Percentiles rank a stretch among this genome's conserved stretches.
These are phyloP conservation scores for Papilio gigon DNA, from an alignment of 2,888 invertebrate species.

Conservation along the genomic window DNA sequence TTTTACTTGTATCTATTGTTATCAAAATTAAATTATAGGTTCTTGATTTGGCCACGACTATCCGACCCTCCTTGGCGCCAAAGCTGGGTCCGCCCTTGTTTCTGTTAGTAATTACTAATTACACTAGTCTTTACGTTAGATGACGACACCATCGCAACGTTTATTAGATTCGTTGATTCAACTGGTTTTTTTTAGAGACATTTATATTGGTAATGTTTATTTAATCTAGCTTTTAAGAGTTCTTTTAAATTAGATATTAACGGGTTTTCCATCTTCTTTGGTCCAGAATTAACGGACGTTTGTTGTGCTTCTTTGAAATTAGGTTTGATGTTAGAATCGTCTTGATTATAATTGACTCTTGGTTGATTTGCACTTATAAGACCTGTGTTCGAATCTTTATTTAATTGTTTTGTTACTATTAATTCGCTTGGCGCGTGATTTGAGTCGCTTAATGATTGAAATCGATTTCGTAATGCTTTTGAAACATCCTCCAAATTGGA, in stretches of 20 bases:
- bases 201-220: slow-evolving; percentile 1
- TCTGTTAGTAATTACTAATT: background rate
- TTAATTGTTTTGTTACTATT: slow-evolving; percentile 3
- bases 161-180: background rate
- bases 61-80: no score
- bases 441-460: slow-evolving; percentile 3
- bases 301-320: background rate
- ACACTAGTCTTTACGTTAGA: slow-evolving; percentile 21
- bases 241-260: slow-evolving; percentile 58
- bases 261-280: slow-evolving; percentile 42
- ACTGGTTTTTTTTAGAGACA: background rate
- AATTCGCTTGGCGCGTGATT: slow-evolving; percentile 34
- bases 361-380: background rate
- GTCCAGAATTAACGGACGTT: background rate
- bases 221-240: slow-evolving; percentile 42
- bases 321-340: background rate
- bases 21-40: background rate
- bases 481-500: slow-evolving; percentile 7
- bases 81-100: no score
- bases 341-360: background rate
- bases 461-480: background rate
- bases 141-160: slow-evolving; percentile 23
- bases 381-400: background rate
- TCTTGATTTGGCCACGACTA: no score
- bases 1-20: background rate